These are phyloP conservation scores for Cinclus cinclus DNA, from an alignment of 2,113 vertebrate genomes.

Conservation along the genomic window DNA sequence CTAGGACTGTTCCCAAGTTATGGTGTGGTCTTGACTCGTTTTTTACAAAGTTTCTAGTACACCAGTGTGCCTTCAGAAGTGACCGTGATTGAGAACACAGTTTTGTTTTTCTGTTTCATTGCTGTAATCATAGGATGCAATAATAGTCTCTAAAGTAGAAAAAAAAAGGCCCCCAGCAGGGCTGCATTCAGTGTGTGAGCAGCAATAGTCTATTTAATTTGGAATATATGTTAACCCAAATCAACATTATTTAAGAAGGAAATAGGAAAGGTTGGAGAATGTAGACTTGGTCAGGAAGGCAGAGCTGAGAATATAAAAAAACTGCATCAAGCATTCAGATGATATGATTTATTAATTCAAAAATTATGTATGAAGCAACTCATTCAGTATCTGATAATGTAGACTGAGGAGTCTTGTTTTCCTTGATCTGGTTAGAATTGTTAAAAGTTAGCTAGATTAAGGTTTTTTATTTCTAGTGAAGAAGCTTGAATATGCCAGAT, in stretches of 20 bases:
- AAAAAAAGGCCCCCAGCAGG: background rate
- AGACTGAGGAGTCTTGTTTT: background rate
- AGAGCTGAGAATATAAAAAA: background rate
- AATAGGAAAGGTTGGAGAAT: background rate
- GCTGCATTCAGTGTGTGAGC: background rate
- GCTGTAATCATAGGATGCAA: background rate
- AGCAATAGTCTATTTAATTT: background rate
- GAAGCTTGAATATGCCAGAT: background rate
- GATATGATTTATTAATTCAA: background rate
- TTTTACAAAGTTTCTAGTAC: background rate
- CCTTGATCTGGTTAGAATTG: background rate
- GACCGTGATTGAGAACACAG: background rate
- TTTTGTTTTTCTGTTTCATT: background rate
- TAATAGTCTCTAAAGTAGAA: background rate
- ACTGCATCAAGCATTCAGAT: background rate
- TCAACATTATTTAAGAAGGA: background rate
- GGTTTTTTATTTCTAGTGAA: background rate
- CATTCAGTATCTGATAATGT: background rate
- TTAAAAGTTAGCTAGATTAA: background rate
- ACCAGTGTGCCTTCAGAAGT: background rate
- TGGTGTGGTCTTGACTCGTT: background rate
- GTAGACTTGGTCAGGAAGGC: background rate
- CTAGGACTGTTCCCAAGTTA: background rate
- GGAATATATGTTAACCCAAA: background rate
- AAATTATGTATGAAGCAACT: background rate